Percentiles rank a stretch among this genome's conserved stretches.
These are phyloP conservation scores for Dysidea cf. avara DNA, from an alignment of 37 sponge, comb jelly and placozoan species.

Conservation along the genomic window DNA sequence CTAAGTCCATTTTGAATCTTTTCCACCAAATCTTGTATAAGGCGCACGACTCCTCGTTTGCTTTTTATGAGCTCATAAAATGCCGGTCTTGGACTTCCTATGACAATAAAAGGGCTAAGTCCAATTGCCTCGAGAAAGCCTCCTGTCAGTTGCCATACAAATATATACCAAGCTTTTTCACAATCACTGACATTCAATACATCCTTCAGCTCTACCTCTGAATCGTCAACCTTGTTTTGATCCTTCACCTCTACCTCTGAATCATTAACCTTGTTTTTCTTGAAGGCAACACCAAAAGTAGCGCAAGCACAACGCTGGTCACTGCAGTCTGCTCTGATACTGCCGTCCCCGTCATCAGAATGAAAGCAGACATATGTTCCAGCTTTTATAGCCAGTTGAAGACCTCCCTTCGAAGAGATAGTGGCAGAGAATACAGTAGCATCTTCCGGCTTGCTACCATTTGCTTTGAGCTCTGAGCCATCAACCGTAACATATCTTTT, in stretches of 20 bases:
- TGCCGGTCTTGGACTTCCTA: not conserved
- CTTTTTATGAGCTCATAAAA: not conserved
- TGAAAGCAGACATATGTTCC: not conserved
- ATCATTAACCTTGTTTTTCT: no score
- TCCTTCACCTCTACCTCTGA: no score
- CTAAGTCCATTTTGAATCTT: no score
- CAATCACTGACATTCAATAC: not conserved
- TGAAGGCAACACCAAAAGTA: not conserved
- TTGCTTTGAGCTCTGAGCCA: not conserved
- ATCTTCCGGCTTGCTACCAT: not conserved
- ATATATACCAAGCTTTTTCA: not conserved
- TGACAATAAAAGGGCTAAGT: not conserved
- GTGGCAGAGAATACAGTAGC: not conserved
- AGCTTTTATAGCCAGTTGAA: not conserved
- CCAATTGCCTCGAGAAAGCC: constrained; percentile 2
- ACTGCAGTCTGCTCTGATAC: no score
- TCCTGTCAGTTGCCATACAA: not conserved
- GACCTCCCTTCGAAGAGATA: not conserved
- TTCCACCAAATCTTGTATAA: not conserved
- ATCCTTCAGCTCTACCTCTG: not conserved
- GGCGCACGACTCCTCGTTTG: not conserved
- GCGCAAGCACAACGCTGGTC: not conserved
- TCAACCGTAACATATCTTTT: not conserved
- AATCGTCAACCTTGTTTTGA: no score
- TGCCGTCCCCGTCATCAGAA: not conserved